Evolutionary conservation across 2,113 vertebrate species (phyloP), one percentile per base, ranked within the genome.

Genomic region (Pelecanus crispus): DNA sequence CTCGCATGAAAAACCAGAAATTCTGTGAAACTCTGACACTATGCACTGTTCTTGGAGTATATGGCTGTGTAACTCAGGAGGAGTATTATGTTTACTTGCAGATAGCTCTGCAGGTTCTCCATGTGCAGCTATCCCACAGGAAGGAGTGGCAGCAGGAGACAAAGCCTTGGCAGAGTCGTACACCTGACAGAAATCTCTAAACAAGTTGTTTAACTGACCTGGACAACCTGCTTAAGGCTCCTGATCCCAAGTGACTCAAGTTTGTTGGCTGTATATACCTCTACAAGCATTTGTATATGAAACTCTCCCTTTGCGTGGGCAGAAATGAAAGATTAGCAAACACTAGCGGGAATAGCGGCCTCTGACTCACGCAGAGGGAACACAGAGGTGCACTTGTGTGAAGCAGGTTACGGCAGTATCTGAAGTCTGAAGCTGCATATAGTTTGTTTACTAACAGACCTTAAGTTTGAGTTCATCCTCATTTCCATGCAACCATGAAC

Each of bases 71-170:
- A 80, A 38, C 50, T 71, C 13, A 6, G 68, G 25, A 86, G 25
- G 11, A 72, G 24, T 0, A 0, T 47, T 24, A 25, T 2, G 16
- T 40, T 75, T 42, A 47, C 45, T 47, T 75, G 52, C 36, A 40
- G 52, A 7, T 10, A 92, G 53, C 18, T 79, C 81, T 70, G 11
- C 24, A 70, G 63, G 58, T 11, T 95, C 66, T 62, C 52, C 29
- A 2, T 2, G 6, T 10, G 45, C 56, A 53, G 50, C n/a, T 34
- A 29, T 7, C 19, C 44, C 49, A 10, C 4, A 17, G 65, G 29
- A 42, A 19, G 80, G 29, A 49, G 22, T 6, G 14, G 34, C 61
- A 77, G 71, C 20, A 81, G 19, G 24, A 65, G 40, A 61, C 49
- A 59, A 67, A 85, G 40, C 15, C 53, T 65, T 81, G 61, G 19